Evolutionary conservation across 37 sponge, comb jelly and placozoan genomes (phyloP), one percentile per base, ranked within the genome.

Genomic region (Axinella damicornis): DNA sequence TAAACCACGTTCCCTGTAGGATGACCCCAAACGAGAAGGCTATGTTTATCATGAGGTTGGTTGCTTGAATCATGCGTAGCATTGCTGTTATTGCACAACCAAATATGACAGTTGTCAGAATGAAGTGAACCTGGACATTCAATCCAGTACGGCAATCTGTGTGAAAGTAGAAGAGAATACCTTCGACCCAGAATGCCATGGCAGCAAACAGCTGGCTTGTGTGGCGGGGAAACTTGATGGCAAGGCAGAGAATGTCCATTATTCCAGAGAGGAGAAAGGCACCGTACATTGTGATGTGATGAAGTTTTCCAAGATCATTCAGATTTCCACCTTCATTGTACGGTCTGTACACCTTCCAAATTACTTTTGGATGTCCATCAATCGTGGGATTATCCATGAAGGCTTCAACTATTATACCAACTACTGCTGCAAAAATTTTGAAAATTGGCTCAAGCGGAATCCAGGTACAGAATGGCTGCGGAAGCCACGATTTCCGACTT

Each of bases 1-100:
- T 82, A 38, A 91, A 91, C 91, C 91, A 91, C 1, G 86, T 80
- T 9, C 91, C 91, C 58, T 91, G 91, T 0, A 85, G 46, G 5
- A 85, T 30, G 15, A 91, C 71, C 5, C 80, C 19, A 53, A 71
- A 85, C 24, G 65, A 40, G 11, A 91, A 39, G 5, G 72, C 74
- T 6, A 67, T 5, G 32, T 91, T 91, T 62, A 91, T 71, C 25
- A 82, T n/a, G 15, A 91, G 64, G 27, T 91, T 80, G 18, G 67
- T 53, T 27, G 86, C 61, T 13, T 18, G 52, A 20, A 64, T 70
- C 46, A 81, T 60, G 15, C 91, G 52, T 20, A 85, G 62, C 16
- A 40, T 32, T 39, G 91, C 14, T 69, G 73, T 61, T 21, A 85
- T 40, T 0, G 54, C 76, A 69, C 91, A 85, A 1, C 2, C 37